Evolutionary conservation across 1,140 invertebrate genomes (phyloP), one percentile per base, ranked within the genome.

Genomic region (Drosophila navojoa): DNA sequence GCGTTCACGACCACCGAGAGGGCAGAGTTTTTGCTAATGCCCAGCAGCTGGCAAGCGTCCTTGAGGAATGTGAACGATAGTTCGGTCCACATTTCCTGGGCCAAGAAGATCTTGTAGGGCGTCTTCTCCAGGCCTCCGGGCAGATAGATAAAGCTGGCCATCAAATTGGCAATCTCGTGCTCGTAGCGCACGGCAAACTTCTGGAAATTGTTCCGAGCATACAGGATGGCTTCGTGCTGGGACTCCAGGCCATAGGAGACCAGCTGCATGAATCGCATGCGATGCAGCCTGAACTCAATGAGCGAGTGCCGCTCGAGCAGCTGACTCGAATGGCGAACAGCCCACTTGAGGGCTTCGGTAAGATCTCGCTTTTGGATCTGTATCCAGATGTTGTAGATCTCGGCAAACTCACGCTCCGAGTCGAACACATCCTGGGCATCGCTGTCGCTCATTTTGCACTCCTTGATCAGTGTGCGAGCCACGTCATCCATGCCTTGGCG

Each of bases 401-500:
- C 96, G 29, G 96, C 94, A 81, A 97, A 98, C 25, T 96, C 96
- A 82, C 97, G 96, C 91, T 96, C 96, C 35, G 91, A 92, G 13
- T 92, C 91, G 35, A 91, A 91, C 27, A 92, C 86, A 77, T 92
- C 91, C 29, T 89, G 86, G 79, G 95, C 94, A 35, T 94, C 93
- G 72, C 94, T 93, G 70, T 96, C 95, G 74, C 94, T 93, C 66
- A 97, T 93, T 60, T 94, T 94, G 70, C 96, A 95, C 93, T 98
- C 97, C 58, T 93, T 91, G 9, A 96, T 95, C 71, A 99, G 93
- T 85, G 96, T 94, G 91, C 98, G 96, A 15, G 97, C 97, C 66
- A 98, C 97, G 73, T 98, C 96, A 42, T 98, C 93, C 94, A 97
- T 95, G 49, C 98, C 98, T 93, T 98, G 97, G 69, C 98, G 94